Percentiles rank a stretch among this genome's conserved stretches.
Conservation (phyloP, 2,888 invertebrate species). For the Cerastis leucographa region DNA sequence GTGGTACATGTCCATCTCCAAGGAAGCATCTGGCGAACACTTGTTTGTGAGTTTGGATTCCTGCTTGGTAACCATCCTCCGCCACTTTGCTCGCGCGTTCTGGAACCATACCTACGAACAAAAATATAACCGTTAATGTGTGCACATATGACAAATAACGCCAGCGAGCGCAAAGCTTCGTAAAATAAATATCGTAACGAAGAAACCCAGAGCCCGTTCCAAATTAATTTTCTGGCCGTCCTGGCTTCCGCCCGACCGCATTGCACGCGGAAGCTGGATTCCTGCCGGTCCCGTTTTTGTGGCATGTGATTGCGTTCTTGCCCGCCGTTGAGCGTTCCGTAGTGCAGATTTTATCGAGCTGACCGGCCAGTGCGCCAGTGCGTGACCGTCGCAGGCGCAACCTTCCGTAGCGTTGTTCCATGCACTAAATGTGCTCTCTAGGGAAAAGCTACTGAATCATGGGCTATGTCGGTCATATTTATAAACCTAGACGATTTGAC, state of each 20-base stretch:
- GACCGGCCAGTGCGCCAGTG: conserved; percentile 72
- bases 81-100: conserved; percentile 98
- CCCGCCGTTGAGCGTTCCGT: conserved; percentile 78
- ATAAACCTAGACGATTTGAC: conserved; percentile 46
- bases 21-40: conserved; percentile 92
- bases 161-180: conserved; percentile 73
- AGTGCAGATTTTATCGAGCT: conserved; percentile 80
- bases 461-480: conserved; percentile 32
- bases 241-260: conserved; percentile 69
- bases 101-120: conserved; percentile 98
- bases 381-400: conserved; percentile 72
- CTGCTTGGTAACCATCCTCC: conserved; percentile 96
- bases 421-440: conserved; percentile 41
- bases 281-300: conserved; percentile 57
- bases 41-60: conserved; percentile 94
- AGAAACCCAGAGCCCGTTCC: conserved; percentile 59
- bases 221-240: conserved; percentile 66
- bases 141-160: conserved; percentile 72
- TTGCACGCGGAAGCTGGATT: conserved; percentile 76
- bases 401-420: conserved; percentile 69
- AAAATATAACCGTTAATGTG: conserved; percentile 75
- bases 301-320: conserved; percentile 75
- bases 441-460: conserved; percentile 40
- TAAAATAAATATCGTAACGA: conserved; percentile 66
- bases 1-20: conserved; percentile 92